phyloP scores from a whole-genome alignment of 2,888 invertebrate genomes.

The Calliphora vomitoria region DNA sequence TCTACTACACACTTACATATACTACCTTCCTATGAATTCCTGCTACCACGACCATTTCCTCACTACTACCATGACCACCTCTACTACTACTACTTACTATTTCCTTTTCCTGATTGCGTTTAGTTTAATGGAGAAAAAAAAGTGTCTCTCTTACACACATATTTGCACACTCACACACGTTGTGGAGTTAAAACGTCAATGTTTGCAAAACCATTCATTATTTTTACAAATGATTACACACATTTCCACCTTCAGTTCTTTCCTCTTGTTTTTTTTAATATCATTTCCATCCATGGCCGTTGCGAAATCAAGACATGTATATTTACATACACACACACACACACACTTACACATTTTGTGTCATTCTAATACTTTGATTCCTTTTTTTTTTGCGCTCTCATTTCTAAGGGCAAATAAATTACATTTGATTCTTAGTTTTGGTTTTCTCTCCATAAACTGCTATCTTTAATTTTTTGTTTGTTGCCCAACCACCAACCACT shows the following conservation, averaged over 20 bases:
- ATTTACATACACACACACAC: background rate
- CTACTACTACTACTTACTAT: background rate
- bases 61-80: slow-evolving; percentile 19
- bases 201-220: slow-evolving; percentile 69
- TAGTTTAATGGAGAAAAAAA: background rate
- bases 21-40: slow-evolving; percentile 13
- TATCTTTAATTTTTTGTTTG: slow-evolving; percentile 34
- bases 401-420: slow-evolving; percentile 65
- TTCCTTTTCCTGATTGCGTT: slow-evolving; percentile 62
- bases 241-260: slow-evolving; percentile 50
- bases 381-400: slow-evolving; percentile 26
- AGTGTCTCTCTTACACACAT: background rate
- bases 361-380: slow-evolving; percentile 58
- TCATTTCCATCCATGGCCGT: background rate
- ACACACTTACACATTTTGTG: slow-evolving; percentile 16
- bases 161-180: background rate
- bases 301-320: background rate
- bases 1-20: background rate
- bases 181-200: slow-evolving; percentile 52
- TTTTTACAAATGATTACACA: slow-evolving; percentile 69
- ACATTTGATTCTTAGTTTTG: slow-evolving; percentile 51
- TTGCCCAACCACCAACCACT: background rate
- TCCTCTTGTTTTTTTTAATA: background rate
- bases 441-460: slow-evolving; percentile 35
- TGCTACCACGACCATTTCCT: background rate